A percentile compares a stretch with the other conserved stretches of the same genome.
Conservation (phyloP, 2,113 vertebrate species). For the Varanus komodoensis region DNA sequence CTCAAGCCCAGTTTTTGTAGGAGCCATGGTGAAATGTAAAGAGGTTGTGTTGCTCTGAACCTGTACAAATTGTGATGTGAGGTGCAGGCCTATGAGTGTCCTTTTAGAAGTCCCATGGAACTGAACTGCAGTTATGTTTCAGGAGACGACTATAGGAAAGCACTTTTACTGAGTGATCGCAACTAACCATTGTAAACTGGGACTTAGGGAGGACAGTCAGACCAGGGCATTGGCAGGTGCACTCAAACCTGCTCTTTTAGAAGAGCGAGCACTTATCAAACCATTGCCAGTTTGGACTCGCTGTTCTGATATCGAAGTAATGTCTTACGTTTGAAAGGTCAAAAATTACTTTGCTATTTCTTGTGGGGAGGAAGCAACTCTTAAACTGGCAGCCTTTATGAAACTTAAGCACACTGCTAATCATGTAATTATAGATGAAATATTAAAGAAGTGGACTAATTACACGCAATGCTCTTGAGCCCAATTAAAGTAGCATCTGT, state of each 20-base stretch:
- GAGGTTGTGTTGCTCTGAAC: background rate
- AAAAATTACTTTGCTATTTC: constrained; percentile 64
- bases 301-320: background rate
- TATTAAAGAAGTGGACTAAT: constrained; percentile 85
- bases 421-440: constrained; percentile 83
- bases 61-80: background rate
- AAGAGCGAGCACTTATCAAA: background rate
- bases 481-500: constrained; percentile 84
- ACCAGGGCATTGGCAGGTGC: background rate
- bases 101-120: background rate
- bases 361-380: constrained; percentile 16
- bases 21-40: background rate
- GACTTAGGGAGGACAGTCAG: background rate
- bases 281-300: background rate
- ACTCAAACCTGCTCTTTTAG: background rate
- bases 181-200: background rate
- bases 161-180: background rate
- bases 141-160: background rate
- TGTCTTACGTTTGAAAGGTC: constrained; percentile 56
- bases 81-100: too few relatives aligned
- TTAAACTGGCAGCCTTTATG: constrained; percentile 69
- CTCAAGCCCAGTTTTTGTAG: background rate
- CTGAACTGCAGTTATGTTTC: too few relatives aligned
- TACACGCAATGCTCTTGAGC: constrained; percentile 78
- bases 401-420: constrained; percentile 79